A percentile compares a stretch with the other conserved stretches of the same genome.
These are phyloP conservation scores for Aldabrachelys gigantea DNA, from an alignment of 2,113 vertebrate genomes.

Conservation along the genomic window DNA sequence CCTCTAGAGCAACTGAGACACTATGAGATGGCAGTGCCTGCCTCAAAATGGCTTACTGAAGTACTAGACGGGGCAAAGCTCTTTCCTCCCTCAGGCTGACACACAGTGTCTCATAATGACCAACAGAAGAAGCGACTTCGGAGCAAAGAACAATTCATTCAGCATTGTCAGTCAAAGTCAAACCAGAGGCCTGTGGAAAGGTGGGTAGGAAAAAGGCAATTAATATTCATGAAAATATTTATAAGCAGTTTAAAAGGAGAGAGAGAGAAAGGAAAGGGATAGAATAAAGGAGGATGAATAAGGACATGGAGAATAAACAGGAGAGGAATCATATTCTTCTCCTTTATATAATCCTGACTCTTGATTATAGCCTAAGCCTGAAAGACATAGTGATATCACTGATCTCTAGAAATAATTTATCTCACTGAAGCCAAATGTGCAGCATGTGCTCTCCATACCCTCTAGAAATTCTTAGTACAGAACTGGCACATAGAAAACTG, in stretches of 20 bases:
- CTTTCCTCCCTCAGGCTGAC: not conserved
- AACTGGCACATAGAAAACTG: fast-evolving
- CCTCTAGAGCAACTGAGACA: not conserved
- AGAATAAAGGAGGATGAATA: not conserved
- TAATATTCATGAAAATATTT: not conserved
- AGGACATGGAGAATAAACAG: not conserved
- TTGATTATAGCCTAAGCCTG: slow-evolving; percentile 1
- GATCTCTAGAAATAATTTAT: not conserved
- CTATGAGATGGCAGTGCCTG: not conserved
- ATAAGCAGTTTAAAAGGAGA: not conserved
- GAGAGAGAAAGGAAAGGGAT: not conserved
- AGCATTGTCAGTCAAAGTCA: not conserved
- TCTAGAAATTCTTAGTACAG: not conserved
- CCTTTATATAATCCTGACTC: slow-evolving; percentile 1
- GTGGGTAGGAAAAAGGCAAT: not conserved
- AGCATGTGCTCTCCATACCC: not conserved
- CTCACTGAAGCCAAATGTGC: not conserved
- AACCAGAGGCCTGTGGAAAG: slow-evolving; percentile 1
- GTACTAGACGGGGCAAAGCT: not conserved
- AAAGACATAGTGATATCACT: not conserved
- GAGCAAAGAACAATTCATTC: slow-evolving; percentile 21
- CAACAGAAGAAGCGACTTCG: not conserved
- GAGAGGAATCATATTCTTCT: slow-evolving; percentile 10
- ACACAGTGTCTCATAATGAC: not conserved
- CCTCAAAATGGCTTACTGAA: not conserved